Conservation (phyloP, 2,797 vertebrate genomes). For the Leuciscus waleckii region DNA sequence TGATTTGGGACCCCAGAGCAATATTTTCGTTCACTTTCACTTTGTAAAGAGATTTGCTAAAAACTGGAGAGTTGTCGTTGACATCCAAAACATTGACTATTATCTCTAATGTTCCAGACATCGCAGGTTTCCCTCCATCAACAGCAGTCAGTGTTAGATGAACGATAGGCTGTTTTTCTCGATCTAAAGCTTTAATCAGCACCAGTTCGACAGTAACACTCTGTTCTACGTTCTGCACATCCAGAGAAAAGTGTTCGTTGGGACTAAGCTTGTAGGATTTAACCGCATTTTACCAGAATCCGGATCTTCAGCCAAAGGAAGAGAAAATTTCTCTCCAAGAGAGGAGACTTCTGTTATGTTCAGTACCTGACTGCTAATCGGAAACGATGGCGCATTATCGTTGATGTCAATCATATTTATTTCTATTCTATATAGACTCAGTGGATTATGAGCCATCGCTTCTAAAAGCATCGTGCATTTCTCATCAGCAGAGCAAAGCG, state of each 20-base stretch:
- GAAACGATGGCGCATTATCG: slow-evolving; percentile 45
- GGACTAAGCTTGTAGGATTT: slow-evolving; percentile 73
- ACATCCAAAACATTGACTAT: slow-evolving; percentile 71
- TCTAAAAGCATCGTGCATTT: slow-evolving; percentile 61
- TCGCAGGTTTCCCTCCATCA: slow-evolving; percentile 75
- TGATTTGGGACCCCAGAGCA: slow-evolving; percentile 61
- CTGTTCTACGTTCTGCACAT: slow-evolving; percentile 68
- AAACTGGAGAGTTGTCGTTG: slow-evolving; percentile 75
- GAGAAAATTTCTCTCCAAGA: slow-evolving; percentile 70
- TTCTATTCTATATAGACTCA: slow-evolving; percentile 52
- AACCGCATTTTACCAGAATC: slow-evolving; percentile 70
- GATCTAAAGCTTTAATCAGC: slow-evolving; percentile 74
- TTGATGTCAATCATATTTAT: slow-evolving; percentile 43
- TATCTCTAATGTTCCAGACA: slow-evolving; percentile 69
- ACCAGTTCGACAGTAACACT: slow-evolving; percentile 73
- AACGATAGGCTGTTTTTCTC: slow-evolving; percentile 72
- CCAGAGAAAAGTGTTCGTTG: slow-evolving; percentile 75
- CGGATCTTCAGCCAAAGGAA: slow-evolving; percentile 70
- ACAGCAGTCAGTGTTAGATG: slow-evolving; percentile 71
- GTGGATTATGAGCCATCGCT: slow-evolving; percentile 52
- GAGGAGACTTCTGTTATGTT: slow-evolving; percentile 64
- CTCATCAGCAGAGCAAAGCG: slow-evolving; percentile 49
- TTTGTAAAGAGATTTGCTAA: slow-evolving; percentile 73
- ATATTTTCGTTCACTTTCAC: slow-evolving; percentile 70
- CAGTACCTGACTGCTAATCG: slow-evolving; percentile 54